A percentile compares a stretch with the other conserved stretches of the same genome.
Evolutionary conservation across 2,113 vertebrate genomes (phyloP).

Genomic region (Empidonax traillii): DNA sequence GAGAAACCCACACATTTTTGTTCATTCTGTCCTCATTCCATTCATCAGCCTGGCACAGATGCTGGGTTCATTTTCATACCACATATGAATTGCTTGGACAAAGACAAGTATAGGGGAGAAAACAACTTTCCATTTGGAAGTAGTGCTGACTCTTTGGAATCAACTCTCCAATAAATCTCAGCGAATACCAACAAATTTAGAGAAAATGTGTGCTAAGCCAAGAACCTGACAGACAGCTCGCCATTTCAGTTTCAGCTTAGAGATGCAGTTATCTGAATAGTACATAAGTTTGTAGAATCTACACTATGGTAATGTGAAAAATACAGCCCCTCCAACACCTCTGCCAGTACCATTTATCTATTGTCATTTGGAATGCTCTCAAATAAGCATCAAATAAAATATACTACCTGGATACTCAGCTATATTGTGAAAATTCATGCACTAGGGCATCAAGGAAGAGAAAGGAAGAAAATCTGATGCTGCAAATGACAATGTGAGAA

Average conservation of each 20-base stretch:
- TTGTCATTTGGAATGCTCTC: background rate
- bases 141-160: slow-evolving; percentile 23
- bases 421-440: background rate
- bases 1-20: slow-evolving; percentile 13
- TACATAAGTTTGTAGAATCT: slow-evolving; percentile 8
- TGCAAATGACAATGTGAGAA: background rate
- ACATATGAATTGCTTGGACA: background rate
- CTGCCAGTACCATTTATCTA: slow-evolving; percentile 1
- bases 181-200: slow-evolving; percentile 15
- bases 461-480: background rate
- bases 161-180: slow-evolving; percentile 48
- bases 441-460: background rate
- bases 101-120: background rate
- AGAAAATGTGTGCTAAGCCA: slow-evolving; percentile 41
- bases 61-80: background rate
- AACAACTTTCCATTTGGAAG: slow-evolving; percentile 11
- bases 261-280: slow-evolving; percentile 40
- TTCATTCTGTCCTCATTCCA: slow-evolving; percentile 33
- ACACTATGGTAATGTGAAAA: slow-evolving; percentile 1
- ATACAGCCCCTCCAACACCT: background rate
- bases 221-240: slow-evolving; percentile 8
- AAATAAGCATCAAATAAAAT: slow-evolving; percentile 7
- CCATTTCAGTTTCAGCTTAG: slow-evolving; percentile 21
- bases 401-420: background rate
- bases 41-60: background rate